Conservation (phyloP, 2,113 vertebrate species). For the Gallinago undulata region DNA sequence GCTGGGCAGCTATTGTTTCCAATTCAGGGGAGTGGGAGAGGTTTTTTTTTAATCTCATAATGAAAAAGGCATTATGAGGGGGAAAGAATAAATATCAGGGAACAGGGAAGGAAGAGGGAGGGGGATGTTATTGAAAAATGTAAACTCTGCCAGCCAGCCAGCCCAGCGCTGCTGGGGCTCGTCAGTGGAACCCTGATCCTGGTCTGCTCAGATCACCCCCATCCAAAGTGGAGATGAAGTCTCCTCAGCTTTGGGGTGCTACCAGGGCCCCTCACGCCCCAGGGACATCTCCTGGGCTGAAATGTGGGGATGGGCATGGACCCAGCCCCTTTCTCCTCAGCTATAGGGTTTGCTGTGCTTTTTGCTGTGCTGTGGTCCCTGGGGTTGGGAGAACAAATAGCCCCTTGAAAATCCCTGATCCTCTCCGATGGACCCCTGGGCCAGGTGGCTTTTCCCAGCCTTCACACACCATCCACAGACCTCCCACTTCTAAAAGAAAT, state of each 20-base stretch:
- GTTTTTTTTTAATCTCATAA: not conserved
- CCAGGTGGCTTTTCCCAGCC: not conserved
- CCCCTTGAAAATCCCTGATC: not conserved
- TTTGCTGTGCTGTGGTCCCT: not conserved
- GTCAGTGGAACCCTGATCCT: not conserved
- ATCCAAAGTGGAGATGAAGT: accelerated
- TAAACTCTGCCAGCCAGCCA: not conserved
- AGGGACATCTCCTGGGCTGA: not conserved
- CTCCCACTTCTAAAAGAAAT: not conserved
- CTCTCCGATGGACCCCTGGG: accelerated
- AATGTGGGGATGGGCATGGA: not conserved
- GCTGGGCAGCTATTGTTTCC: not conserved
- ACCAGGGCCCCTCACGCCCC: accelerated
- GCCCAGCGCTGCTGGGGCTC: not conserved
- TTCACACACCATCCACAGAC: not conserved
- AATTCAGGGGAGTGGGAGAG: not conserved
- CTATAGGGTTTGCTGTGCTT: not conserved
- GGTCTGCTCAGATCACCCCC: not conserved
- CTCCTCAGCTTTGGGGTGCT: not conserved
- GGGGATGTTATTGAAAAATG: not conserved
- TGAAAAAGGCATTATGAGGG: not conserved
- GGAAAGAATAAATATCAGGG: not conserved
- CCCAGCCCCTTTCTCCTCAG: not conserved
- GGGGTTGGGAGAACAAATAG: not conserved
- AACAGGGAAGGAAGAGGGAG: not conserved